phyloP scores from a whole-genome alignment of 2,113 vertebrate species.

The Misgurnus mizolepis region DNA sequence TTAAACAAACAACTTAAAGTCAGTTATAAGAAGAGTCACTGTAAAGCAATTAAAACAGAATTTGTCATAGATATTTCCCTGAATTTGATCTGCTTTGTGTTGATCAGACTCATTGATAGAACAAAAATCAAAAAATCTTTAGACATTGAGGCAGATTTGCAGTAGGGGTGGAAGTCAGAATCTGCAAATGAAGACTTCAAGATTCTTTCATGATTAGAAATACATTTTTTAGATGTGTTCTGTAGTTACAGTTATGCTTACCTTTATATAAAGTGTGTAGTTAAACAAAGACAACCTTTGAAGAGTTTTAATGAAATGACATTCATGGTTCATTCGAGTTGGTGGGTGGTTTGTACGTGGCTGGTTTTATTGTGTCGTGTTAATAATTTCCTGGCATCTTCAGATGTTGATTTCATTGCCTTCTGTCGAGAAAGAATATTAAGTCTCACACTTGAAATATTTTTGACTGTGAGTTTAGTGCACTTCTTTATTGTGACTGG shows the following conservation, averaged over 20 bases:
- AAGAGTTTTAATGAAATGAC: slow-evolving; percentile 6
- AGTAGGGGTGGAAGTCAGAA: slow-evolving; percentile 23
- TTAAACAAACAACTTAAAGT: too few relatives aligned
- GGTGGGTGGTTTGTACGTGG: slow-evolving; percentile 2
- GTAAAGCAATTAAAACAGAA: too few relatives aligned
- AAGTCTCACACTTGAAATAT: slow-evolving; percentile 38
- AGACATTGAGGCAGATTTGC: not conserved
- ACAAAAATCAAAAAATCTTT: too few relatives aligned
- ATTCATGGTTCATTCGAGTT: not conserved
- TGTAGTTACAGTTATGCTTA: not conserved
- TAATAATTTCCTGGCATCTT: slow-evolving; percentile 34
- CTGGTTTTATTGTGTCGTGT: slow-evolving; percentile 16
- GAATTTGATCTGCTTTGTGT: too few relatives aligned
- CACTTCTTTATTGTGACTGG: slow-evolving; percentile 19
- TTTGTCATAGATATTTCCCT: too few relatives aligned
- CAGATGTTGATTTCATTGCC: slow-evolving; percentile 11
- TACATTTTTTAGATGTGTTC: not conserved
- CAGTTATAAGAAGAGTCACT: too few relatives aligned
- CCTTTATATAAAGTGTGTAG: not conserved
- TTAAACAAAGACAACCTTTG: not conserved
- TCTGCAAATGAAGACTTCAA: not conserved
- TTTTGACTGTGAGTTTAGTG: slow-evolving; percentile 39
- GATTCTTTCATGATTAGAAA: slow-evolving; percentile 11
- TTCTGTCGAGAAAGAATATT: slow-evolving; percentile 32
- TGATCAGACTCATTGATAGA: too few relatives aligned